Conservation (phyloP, 2,888 invertebrate species). For the Eugnorisma glareosa region DNA sequence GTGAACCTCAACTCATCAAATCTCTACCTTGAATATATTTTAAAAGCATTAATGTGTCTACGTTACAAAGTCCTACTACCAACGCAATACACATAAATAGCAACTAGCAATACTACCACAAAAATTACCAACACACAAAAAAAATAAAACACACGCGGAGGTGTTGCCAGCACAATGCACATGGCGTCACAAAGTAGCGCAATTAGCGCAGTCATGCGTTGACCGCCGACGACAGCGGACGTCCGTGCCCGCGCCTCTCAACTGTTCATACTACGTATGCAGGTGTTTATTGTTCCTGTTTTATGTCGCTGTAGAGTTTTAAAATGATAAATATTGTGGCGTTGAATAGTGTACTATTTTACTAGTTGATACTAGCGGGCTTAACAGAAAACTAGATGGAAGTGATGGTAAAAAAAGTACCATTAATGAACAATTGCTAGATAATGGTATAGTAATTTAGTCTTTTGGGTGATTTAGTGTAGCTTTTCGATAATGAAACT, state of each 20-base stretch:
- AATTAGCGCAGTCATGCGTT: conserved; percentile 74
- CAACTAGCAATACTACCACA: conserved; percentile 9
- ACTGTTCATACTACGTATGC: conserved; percentile 47
- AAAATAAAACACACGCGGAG: conserved; percentile 32
- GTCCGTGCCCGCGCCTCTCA: conserved; percentile 66
- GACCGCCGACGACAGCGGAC: conserved; percentile 67
- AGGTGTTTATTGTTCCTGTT: conserved; percentile 46
- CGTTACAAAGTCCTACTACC: neutral
- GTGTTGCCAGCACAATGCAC: conserved; percentile 56
- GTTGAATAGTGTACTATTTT: neutral
- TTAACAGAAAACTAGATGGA: neutral
- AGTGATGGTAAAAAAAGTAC: neutral
- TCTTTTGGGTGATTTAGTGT: neutral
- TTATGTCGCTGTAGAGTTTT: conserved; percentile 19
- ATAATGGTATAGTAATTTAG: neutral
- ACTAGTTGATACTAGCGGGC: no score
- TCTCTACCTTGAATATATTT: neutral
- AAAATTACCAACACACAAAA: conserved; percentile 31
- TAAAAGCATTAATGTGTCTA: no score
- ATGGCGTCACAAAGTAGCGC: conserved; percentile 70
- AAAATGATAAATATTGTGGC: neutral
- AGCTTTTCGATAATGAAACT: neutral
- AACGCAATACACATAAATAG: neutral
- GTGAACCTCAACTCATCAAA: neutral
- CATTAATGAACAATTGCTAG: neutral